These are phyloP conservation scores for Dasyurus viverrinus DNA, from an alignment of 2,113 vertebrate genomes.

Conservation along the genomic window DNA sequence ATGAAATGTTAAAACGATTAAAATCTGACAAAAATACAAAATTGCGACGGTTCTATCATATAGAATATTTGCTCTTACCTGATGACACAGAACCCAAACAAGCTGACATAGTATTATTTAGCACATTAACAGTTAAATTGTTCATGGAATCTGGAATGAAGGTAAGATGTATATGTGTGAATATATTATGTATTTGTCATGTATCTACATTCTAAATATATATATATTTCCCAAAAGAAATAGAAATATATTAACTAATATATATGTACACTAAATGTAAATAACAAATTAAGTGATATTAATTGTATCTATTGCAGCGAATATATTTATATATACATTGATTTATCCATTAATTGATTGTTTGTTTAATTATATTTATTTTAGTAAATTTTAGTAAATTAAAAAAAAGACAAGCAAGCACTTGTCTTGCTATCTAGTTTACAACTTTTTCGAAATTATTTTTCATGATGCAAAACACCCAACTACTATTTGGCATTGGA, in stretches of 20 bases:
- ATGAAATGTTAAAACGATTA: background rate
- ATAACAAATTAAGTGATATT: background rate
- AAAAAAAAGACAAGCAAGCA: no score
- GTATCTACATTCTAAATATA: background rate
- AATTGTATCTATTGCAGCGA: background rate
- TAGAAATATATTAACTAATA: background rate
- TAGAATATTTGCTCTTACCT: conserved; percentile 88
- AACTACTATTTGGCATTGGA: background rate
- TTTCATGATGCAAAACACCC: background rate
- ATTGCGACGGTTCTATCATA: conserved; percentile 82
- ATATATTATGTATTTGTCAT: no score
- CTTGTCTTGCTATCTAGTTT: background rate
- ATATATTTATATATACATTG: background rate
- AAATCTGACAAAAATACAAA: conserved; percentile 58
- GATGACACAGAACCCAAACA: conserved; percentile 80
- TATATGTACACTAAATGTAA: background rate
- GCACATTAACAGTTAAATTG: conserved; percentile 82
- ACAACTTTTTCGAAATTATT: background rate
- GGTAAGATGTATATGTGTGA: conserved; percentile 75
- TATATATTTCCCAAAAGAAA: background rate
- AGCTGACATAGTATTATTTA: conserved; percentile 85
- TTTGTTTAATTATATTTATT: background rate
- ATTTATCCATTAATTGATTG: background rate
- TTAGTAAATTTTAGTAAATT: background rate
- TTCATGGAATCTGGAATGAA: conserved; percentile 84